Evolutionary conservation across 2,113 vertebrate genomes (phyloP), one percentile per base, ranked within the genome.

Genomic region (Seriola aureovittata): DNA sequence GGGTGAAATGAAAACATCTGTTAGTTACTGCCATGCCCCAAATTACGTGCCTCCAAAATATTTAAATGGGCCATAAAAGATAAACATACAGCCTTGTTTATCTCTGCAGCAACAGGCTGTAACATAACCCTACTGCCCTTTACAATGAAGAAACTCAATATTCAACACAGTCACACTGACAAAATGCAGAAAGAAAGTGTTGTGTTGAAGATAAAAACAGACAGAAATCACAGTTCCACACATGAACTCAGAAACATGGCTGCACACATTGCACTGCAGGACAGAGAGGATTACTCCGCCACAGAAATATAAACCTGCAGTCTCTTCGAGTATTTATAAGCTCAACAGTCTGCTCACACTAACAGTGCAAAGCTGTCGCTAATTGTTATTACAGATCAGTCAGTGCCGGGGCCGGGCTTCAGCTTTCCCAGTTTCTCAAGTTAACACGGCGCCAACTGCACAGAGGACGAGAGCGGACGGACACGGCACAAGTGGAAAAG

Each of bases 301-400:
- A 21, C 76, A 78, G 75, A 67, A 85, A 89, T 29, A 75, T 71
- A 84, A 89, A 88, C 80, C 60, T 52, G 38, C 14, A 0, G 64
- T 78, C 79, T 80, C 68, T 29, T 68, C 50, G 38, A 75, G 63
- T 89, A 83, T 90, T 91, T 84, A 80, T 77, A 79, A 85, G 74
- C 84, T 78, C 79, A 68, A 73, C 71, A 81, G 75, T 85, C 63
- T 60, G 66, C 75, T 81, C 75, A 71, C 68, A 77, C 72, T 71
- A 86, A 92, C 89, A 85, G 81, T 46, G 71, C 34, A 67, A 77
- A 71, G 85, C 78, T 85, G 79, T 59, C 52, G 86, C 77, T 85
- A 88, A 88, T 92, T 91, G 88, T 90, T 91, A 78, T 86, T 87
- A 77, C 82, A 87, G 87, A 89, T 93, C 88, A 84, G 84, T 71